Conservation (phyloP, 2,113 vertebrate species). For the Odocoileus hemionus region DNA sequence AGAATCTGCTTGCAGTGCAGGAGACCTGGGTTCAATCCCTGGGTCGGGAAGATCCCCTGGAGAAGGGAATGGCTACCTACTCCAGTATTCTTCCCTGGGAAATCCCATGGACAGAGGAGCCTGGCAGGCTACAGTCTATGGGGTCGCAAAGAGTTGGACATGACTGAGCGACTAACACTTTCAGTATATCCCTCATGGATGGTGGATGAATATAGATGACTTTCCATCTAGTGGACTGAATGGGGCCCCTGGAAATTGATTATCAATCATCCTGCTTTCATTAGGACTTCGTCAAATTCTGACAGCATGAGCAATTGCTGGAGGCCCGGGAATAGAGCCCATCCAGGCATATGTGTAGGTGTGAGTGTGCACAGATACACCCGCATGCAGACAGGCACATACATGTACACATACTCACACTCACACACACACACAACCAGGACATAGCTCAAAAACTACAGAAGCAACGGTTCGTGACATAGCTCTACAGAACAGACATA, state of each 20-base stretch:
- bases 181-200: rapidly evolving
- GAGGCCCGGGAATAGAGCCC: background rate
- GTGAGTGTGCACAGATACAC: background rate
- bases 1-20: background rate
- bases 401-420: background rate
- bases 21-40: background rate
- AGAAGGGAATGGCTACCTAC: background rate
- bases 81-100: background rate
- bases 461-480: background rate
- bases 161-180: background rate
- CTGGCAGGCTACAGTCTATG: background rate
- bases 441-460: background rate
- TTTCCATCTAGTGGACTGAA: background rate
- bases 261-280: background rate
- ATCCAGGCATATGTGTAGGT: background rate
- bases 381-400: too few relatives aligned
- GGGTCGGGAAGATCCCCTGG: background rate
- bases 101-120: background rate
- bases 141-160: background rate
- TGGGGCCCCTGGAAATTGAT: background rate
- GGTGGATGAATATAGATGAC: background rate
- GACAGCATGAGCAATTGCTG: background rate
- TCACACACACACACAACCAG: background rate
- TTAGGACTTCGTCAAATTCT: background rate
- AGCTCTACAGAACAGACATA: background rate